Evolutionary conservation across 2,888 invertebrate species (phyloP).

Genomic region (Frankliniella fusca): DNA sequence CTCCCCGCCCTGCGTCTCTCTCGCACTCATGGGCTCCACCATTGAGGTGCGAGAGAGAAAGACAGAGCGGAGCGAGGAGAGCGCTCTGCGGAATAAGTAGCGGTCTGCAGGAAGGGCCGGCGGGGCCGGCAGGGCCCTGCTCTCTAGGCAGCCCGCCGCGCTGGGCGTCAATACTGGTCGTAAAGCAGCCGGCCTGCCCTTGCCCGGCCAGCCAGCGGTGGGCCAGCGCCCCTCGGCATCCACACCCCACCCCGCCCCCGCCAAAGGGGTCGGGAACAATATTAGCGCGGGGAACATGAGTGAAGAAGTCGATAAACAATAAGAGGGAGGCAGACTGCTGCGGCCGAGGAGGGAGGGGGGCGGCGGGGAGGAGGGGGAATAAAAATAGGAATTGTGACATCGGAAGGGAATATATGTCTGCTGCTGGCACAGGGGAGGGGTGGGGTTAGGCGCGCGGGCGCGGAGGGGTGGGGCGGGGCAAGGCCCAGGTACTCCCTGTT

Average conservation of each 20-base stretch:
- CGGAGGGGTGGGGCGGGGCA: too few relatives aligned
- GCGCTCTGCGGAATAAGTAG: too few relatives aligned
- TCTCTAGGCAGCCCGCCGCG: background rate
- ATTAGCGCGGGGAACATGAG: conserved; percentile 24
- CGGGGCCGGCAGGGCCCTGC: too few relatives aligned
- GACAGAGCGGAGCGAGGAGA: too few relatives aligned
- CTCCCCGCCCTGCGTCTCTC: too few relatives aligned
- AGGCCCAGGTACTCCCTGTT: too few relatives aligned
- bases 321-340: background rate
- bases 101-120: too few relatives aligned
- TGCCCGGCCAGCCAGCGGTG: background rate
- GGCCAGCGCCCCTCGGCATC: background rate
- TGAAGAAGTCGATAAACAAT: conserved; percentile 17
- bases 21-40: too few relatives aligned
- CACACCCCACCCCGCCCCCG: background rate
- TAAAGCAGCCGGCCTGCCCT: background rate
- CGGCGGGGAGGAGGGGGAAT: background rate
- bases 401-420: background rate
- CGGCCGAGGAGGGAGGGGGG: background rate
- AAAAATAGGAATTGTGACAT: background rate
- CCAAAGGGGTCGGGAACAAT: background rate
- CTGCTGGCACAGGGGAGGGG: background rate
- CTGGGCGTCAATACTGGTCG: background rate
- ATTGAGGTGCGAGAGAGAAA: too few relatives aligned
- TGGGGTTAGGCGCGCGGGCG: too few relatives aligned